phyloP scores from a whole-genome alignment of 2,888 invertebrate species.

The Lacanobia wlatinum region DNA sequence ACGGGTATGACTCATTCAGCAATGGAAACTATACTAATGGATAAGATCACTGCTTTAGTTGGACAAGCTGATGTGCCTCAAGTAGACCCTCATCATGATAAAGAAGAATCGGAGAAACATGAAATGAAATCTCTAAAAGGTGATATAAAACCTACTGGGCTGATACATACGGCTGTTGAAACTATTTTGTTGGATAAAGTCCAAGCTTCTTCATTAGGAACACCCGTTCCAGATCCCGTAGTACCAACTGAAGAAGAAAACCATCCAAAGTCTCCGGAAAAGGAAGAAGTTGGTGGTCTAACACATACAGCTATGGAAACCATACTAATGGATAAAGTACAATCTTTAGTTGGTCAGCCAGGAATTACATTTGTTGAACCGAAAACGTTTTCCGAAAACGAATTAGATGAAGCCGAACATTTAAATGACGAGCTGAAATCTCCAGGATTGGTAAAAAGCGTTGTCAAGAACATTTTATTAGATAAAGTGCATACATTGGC shows the following conservation, averaged over 20 bases:
- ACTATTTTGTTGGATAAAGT: slow-evolving; percentile 52
- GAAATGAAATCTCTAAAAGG: slow-evolving; percentile 27
- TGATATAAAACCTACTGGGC: slow-evolving; percentile 63
- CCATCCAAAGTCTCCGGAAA: slow-evolving; percentile 9
- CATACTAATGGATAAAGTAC: slow-evolving; percentile 58
- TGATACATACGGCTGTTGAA: slow-evolving; percentile 61
- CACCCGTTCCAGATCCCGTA: slow-evolving; percentile 27
- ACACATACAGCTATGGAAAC: slow-evolving; percentile 54
- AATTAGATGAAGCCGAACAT: slow-evolving; percentile 44
- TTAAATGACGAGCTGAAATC: slow-evolving; percentile 58
- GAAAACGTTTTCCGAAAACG: slow-evolving; percentile 53
- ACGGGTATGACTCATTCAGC: slow-evolving; percentile 84
- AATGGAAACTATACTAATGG: slow-evolving; percentile 88
- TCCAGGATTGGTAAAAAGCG: slow-evolving; percentile 81
- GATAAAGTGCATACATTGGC: slow-evolving; percentile 77
- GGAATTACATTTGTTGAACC: slow-evolving; percentile 61
- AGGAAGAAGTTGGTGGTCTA: slow-evolving; percentile 30
- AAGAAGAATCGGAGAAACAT: slow-evolving; percentile 32
- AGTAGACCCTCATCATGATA: slow-evolving; percentile 34
- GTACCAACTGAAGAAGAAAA: slow-evolving; percentile 24
- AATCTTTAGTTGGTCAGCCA: slow-evolving; percentile 54
- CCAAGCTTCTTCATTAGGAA: slow-evolving; percentile 39
- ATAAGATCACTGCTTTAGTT: slow-evolving; percentile 80
- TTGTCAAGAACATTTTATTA: slow-evolving; percentile 88
- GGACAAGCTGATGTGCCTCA: slow-evolving; percentile 36